phyloP scores from a whole-genome alignment of 2,888 invertebrate genomes.

The Rotaria sp. region DNA sequence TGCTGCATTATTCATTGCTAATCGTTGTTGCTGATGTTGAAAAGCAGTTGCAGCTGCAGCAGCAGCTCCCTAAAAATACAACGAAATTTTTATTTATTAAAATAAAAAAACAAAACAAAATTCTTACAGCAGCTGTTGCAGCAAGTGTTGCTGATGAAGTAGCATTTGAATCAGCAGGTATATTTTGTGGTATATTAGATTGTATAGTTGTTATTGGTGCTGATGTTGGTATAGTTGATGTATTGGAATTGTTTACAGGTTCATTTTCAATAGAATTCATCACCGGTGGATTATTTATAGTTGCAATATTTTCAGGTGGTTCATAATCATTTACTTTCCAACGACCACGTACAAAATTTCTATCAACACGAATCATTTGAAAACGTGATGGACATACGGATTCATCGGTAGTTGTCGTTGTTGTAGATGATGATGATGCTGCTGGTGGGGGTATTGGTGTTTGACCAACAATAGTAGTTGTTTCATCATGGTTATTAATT shows the following conservation, averaged over 20 bases:
- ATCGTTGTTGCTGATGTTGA: constrained; percentile 7
- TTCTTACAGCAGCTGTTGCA: background rate
- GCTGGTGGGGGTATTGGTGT: background rate
- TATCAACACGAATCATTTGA: constrained; percentile 27
- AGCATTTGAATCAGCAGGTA: background rate
- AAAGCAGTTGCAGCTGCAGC: background rate
- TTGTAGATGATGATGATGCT: background rate
- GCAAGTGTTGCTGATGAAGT: background rate
- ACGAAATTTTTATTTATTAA: background rate
- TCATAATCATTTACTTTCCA: constrained; percentile 29
- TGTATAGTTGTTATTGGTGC: background rate
- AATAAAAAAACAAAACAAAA: background rate
- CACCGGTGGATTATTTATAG: background rate
- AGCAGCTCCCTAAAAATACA: background rate
- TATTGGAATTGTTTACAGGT: background rate
- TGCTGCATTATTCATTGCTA: background rate
- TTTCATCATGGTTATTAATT: background rate
- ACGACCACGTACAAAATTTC: constrained; percentile 12
- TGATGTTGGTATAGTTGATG: background rate
- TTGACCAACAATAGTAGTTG: background rate
- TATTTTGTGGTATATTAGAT: background rate
- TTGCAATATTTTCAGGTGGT: background rate
- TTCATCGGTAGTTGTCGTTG: too few species aligned
- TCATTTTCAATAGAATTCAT: background rate
- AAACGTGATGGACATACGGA: background rate